These are phyloP conservation scores for Pseudonaja textilis DNA, from an alignment of 2,113 vertebrate species.

Conservation along the genomic window DNA sequence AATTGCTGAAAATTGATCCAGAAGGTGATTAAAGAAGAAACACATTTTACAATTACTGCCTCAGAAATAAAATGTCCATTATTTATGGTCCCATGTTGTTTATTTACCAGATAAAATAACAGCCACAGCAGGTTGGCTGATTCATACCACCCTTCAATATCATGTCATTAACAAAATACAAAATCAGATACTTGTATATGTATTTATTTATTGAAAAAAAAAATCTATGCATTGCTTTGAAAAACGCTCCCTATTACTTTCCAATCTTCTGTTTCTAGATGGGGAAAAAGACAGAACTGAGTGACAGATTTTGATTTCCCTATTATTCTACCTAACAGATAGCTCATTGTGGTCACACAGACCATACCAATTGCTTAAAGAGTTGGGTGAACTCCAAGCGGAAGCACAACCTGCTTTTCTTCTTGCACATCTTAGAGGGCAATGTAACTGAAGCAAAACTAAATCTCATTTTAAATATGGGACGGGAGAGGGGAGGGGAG, in stretches of 20 bases:
- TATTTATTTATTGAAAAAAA: neutral
- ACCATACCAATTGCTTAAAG: neutral
- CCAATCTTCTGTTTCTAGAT: neutral
- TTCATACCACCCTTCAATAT: neutral
- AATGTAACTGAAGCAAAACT: neutral
- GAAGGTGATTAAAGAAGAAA: slow-evolving; percentile 14
- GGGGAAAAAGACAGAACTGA: neutral
- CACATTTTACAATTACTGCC: slow-evolving; percentile 8
- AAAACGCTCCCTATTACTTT: neutral
- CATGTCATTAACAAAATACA: neutral
- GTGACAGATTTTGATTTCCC: neutral
- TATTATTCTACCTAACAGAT: neutral
- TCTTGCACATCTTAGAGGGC: neutral
- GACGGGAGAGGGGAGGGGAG: neutral
- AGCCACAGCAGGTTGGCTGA: accelerated
- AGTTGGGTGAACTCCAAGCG: neutral
- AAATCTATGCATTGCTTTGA: neutral
- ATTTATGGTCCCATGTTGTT: slow-evolving; percentile 1
- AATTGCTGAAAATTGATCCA: slow-evolving; percentile 35
- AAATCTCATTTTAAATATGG: neutral
- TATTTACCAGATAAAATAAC: slow-evolving; percentile 13
- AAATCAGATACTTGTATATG: slow-evolving; percentile 3
- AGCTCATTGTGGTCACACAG: neutral
- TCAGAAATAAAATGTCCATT: neutral
- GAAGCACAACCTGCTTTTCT: neutral